A percentile compares a stretch with the other conserved stretches of the same genome.
phyloP scores from a whole-genome alignment of 2,888 invertebrate species.

The Callyntrura guangdongensis region DNA sequence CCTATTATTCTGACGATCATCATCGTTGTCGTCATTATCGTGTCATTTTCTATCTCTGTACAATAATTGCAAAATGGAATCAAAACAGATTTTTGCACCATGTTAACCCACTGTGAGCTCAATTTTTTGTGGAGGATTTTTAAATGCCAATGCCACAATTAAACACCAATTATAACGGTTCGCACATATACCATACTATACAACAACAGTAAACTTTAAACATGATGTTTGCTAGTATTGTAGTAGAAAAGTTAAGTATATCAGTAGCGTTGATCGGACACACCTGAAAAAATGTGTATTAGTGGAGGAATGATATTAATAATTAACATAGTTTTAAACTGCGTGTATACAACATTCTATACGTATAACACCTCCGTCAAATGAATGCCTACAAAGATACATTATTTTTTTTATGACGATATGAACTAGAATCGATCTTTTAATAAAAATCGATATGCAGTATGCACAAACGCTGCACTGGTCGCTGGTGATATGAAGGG shows the following conservation, averaged over 20 bases:
- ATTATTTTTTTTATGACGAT: too few species aligned
- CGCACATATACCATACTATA: neutral
- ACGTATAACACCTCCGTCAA: neutral
- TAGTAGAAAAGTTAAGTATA: too few species aligned
- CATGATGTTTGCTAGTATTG: too few species aligned
- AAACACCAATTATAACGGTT: neutral
- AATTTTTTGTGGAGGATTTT: neutral
- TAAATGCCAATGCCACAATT: constrained; percentile 57
- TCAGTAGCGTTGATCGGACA: too few species aligned
- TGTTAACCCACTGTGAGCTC: constrained; percentile 1
- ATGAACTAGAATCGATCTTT: too few species aligned
- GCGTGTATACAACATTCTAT: too few species aligned
- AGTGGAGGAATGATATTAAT: too few species aligned
- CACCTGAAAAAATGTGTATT: too few species aligned
- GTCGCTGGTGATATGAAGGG: too few species aligned
- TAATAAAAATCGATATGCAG: too few species aligned
- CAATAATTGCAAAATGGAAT: neutral
- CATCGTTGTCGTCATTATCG: neutral
- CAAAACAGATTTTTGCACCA: neutral
- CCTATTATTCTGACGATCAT: neutral
- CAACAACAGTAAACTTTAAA: too few species aligned
- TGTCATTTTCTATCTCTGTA: neutral
- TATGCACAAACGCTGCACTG: neutral
- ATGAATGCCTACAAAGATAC: neutral
- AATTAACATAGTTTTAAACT: too few species aligned